Base-by-base conservation (phyloP, 2,113 vertebrate species). In the Microtus oregoni region DNA sequence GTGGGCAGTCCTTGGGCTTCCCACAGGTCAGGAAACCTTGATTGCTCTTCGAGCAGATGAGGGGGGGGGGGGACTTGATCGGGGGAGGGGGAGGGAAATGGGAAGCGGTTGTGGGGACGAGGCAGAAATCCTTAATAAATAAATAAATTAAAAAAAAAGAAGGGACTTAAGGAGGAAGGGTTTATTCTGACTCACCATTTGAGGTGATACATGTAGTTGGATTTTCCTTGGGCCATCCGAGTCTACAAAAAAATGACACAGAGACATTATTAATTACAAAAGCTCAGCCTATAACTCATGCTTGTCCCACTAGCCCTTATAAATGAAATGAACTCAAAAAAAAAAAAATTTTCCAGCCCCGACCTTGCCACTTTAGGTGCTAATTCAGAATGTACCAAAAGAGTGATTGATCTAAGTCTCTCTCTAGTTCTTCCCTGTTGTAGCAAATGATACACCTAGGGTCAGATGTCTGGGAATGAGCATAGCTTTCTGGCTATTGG, bases 301-400 rank as follows among this genome's bases (percentile, higher is more conserved):
- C 32, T n/a, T 72, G 35, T 19, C 17, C 68, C 68, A n/a, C 15
- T n/a, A 72, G 68, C 35, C n/a, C 17, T n/a, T 72, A n/a, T n/a
- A 72, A n/a, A 3, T 19, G n/a, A 19, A n/a, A 72, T 72, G 8
- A 72, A n/a, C 15, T 35, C 35, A n/a, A n/a, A n/a, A n/a, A n/a
- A n/a, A n/a, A n/a, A n/a, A n/a, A n/a, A n/a, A n/a, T n/a, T n/a
- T n/a, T n/a, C 65, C 68, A 87, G 67, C 1, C 30, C 38, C 30
- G 50, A 17, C 86, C 41, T 73, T 89, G 50, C 19, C 79, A 19
- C 30, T 35, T 77, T 52, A 79, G 38, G 38, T 81, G 50, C 52
- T 89, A 92, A 96, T 68, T 82, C 52, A 41, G 35, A 58, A 20
- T 72, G 19, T 65, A 73, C 94, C 95, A 77, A 83, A 91, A 92